A percentile compares a stretch with the other conserved stretches of the same genome.
Evolutionary conservation across 2,797 vertebrate genomes (phyloP).

Genomic region (Cygnus olor): DNA sequence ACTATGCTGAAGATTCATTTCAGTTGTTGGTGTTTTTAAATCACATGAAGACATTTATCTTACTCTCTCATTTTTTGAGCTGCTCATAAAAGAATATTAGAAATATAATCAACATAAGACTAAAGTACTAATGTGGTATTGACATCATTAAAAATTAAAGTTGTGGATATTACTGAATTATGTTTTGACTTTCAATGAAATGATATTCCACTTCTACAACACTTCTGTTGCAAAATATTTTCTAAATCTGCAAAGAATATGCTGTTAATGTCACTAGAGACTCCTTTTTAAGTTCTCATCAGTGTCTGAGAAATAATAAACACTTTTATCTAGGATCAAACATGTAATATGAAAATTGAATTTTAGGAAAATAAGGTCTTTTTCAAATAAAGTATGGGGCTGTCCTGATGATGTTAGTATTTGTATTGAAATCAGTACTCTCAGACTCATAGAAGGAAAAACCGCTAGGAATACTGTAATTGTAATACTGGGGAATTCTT

Average conservation of each 20-base stretch:
- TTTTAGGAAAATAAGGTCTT: neutral
- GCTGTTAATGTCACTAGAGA: neutral
- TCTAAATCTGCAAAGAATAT: neutral
- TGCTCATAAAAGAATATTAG: neutral
- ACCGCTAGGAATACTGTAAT: neutral
- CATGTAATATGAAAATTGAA: neutral
- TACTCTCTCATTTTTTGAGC: conserved; percentile 5
- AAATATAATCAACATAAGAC: conserved; percentile 15
- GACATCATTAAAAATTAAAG: conserved; percentile 23
- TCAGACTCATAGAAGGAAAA: neutral
- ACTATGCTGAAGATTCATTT: conserved; percentile 18
- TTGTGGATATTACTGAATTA: neutral
- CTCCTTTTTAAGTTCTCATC: neutral
- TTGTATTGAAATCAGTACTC: neutral
- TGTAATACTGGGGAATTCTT: neutral
- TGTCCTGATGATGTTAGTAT: neutral
- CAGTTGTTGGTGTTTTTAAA: conserved; percentile 6
- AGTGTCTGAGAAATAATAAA: neutral
- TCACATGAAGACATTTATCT: neutral
- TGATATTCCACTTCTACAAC: neutral
- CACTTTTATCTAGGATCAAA: neutral
- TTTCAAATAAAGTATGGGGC: neutral
- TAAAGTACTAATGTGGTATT: neutral
- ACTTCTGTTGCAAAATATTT: neutral
- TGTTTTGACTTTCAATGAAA: neutral